Conservation (phyloP, 2,797 vertebrate genomes). For the Chaenodraco wilsoni region DNA sequence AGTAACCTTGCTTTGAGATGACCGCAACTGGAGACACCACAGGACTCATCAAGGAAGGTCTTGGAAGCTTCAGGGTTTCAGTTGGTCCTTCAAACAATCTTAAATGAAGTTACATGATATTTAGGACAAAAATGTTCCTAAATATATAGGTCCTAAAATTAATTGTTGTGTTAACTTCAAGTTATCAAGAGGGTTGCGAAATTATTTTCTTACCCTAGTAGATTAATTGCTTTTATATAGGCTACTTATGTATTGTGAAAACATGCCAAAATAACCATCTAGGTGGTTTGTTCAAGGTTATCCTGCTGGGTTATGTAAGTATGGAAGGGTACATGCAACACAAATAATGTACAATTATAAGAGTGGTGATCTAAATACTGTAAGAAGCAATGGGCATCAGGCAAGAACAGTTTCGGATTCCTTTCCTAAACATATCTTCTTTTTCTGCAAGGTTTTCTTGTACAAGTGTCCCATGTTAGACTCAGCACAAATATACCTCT, state of each 20-base stretch:
- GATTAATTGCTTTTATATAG: too few relatives aligned
- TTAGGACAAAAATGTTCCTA: too few relatives aligned
- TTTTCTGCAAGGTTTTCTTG: not conserved
- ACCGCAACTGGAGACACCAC: not conserved
- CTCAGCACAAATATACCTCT: not conserved
- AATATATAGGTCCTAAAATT: too few relatives aligned
- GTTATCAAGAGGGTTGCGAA: too few relatives aligned
- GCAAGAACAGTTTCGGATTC: not conserved
- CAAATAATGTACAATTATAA: not conserved
- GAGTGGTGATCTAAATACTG: not conserved
- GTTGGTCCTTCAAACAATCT: too few relatives aligned
- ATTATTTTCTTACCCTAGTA: too few relatives aligned
- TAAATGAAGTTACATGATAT: too few relatives aligned
- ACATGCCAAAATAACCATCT: not conserved
- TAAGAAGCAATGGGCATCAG: not conserved
- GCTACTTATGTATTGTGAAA: too few relatives aligned
- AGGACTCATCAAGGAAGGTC: not conserved
- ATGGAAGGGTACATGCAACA: not conserved
- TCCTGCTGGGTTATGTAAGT: not conserved
- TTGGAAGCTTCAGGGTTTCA: too few relatives aligned
- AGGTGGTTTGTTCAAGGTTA: too few relatives aligned
- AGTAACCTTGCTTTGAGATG: conserved; percentile 17
- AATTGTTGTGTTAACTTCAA: too few relatives aligned
- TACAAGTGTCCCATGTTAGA: not conserved
- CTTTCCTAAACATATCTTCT: not conserved